Base-by-base conservation (phyloP, 2,888 invertebrate species). In the Muschampia plurimacula region DNA sequence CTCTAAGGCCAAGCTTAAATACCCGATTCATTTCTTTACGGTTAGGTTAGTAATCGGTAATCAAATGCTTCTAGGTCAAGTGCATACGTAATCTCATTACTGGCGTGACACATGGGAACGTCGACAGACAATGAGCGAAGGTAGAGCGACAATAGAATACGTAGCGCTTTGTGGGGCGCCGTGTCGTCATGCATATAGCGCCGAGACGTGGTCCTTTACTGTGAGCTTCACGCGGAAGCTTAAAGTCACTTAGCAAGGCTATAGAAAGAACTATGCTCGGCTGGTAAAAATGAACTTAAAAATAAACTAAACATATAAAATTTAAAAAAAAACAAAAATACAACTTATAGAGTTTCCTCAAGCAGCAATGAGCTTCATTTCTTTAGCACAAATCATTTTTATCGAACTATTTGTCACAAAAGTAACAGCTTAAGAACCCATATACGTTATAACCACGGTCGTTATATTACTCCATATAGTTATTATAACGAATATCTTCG, bases 401-500 rank as follows among this genome's bases (percentile, higher is more conserved):
- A 55, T 55, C 9, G 55, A 55, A 22, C 55, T 9, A 55, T 55
- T 55, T 55, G 22, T 55, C 55, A 55, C 55, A 55, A 22, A 55
- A 22, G 22, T 22, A 55, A 55, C 55, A 22, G 55, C 55, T 55
- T 55, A 55, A 55, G 10, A 55, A 60, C 60, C 32, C 13, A n/a
- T 22, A 70, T 59, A 70, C 44, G 59, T 70, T 70, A 70, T 65
- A 65, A 59, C 64, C 57, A 36, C 44, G 46, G 32, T 57, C 57
- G 59, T 49, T 70, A 70, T 57, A 65, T 22, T 63, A 57, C 57
- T 57, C 57, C 28, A 72, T 39, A 69, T 69, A 62, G 68, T 62
- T 69, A 32, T 44, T 60, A 67, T 72, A 62, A 72, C 67, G 66
- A 72, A 67, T 72, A 67, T 52, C 57, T 60, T 59, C 59, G 36